Evolutionary conservation across 2,113 vertebrate genomes (phyloP).

Genomic region (Uria lomvia): DNA sequence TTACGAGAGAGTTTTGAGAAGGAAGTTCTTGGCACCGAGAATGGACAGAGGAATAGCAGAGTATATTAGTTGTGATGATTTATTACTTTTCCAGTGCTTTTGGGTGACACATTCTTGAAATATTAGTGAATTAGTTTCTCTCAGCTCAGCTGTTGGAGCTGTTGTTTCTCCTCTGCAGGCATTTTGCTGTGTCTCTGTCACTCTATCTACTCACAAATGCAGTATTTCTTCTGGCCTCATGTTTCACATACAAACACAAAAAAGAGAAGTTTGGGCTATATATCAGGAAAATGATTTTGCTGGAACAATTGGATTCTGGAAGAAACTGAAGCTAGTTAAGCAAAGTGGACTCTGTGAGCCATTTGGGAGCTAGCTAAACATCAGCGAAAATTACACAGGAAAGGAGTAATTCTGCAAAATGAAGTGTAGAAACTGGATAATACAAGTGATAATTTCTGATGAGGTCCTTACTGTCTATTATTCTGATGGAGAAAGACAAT

Average conservation of each 20-base stretch:
- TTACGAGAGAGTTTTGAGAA: not conserved
- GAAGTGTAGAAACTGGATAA: not conserved
- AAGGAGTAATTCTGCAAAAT: slow-evolving; percentile 17
- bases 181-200: not conserved
- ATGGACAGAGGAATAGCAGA: not conserved
- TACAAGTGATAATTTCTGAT: not conserved
- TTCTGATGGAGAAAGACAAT: not conserved
- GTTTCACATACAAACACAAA: not conserved
- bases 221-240: not conserved
- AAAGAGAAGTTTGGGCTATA: not conserved
- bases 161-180: not conserved
- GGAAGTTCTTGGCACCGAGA: not conserved
- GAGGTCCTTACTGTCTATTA: not conserved
- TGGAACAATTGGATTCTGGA: not conserved
- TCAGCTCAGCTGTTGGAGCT: not conserved
- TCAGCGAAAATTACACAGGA: not conserved
- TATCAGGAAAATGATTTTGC: not conserved
- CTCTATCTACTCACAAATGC: not conserved
- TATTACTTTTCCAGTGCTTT: not conserved
- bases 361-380: not conserved
- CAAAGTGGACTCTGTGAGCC: not conserved
- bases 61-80: not conserved
- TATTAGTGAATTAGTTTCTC: not conserved
- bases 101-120: not conserved
- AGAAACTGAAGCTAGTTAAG: not conserved